A percentile compares a stretch with the other conserved stretches of the same genome.
Conservation (phyloP, 2,797 vertebrate genomes). For the Emys orbicularis region DNA sequence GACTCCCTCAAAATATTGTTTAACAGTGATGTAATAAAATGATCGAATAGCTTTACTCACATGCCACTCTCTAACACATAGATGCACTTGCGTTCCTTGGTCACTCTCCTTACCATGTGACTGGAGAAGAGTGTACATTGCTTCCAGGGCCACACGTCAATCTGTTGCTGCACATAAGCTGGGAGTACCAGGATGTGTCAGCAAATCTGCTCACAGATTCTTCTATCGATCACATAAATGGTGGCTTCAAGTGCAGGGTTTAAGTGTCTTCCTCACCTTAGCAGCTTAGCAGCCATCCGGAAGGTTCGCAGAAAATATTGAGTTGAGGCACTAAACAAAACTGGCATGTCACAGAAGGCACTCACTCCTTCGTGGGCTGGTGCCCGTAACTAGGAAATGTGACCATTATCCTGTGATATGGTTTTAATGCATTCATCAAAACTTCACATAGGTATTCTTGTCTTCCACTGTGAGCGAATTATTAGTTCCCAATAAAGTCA, state of each 20-base stretch:
- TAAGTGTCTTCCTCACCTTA: not conserved
- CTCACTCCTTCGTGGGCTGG: not conserved
- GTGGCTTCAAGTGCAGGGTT: not conserved
- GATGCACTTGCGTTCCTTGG: not conserved
- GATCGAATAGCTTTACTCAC: not conserved
- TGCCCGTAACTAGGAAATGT: not conserved
- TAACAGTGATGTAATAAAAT: not conserved
- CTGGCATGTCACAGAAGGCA: not conserved
- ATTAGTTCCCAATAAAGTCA: not conserved
- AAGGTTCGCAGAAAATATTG: not conserved
- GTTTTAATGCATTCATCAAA: rapidly evolving
- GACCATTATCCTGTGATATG: not conserved
- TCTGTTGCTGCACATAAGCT: not conserved
- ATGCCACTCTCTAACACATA: not conserved
- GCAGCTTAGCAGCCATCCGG: not conserved
- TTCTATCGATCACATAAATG: not conserved
- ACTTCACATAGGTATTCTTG: not conserved
- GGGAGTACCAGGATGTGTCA: not conserved
- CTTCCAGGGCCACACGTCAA: not conserved
- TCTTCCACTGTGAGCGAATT: not conserved
- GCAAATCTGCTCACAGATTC: not conserved
- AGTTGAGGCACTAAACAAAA: not conserved
- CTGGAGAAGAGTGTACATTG: not conserved
- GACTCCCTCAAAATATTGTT: not conserved
- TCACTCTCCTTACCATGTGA: not conserved